Conservation (phyloP, 53 echinoderm and acorn worm genomes). For the Apostichopus leukothele region DNA sequence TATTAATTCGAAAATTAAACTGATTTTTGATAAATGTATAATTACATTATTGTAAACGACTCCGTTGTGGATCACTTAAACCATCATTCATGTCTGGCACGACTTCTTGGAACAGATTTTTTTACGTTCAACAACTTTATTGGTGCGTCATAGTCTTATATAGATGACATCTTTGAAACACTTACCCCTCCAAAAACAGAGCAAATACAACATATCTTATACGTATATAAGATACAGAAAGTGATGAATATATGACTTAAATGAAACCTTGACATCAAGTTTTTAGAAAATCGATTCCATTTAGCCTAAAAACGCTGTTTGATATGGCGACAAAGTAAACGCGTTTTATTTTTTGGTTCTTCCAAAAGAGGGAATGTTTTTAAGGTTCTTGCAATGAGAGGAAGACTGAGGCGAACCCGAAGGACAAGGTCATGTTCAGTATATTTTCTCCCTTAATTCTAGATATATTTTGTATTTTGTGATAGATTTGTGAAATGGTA, state of each 20-base stretch:
- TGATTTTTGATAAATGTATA: background rate
- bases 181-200: too few species aligned
- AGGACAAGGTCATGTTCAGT: too few species aligned
- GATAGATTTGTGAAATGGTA: too few species aligned
- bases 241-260: constrained; percentile 7
- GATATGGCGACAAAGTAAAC: constrained; percentile 9
- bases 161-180: background rate
- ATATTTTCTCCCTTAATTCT: too few species aligned
- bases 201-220: too few species aligned
- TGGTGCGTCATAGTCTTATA: background rate
- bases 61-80: background rate
- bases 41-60: background rate
- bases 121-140: background rate
- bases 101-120: background rate
- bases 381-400: too few species aligned
- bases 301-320: background rate
- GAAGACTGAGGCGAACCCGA: too few species aligned
- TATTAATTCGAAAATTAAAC: background rate
- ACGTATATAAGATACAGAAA: background rate
- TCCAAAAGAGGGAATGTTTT: too few species aligned
- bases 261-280: background rate
- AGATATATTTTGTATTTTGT: too few species aligned
- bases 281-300: constrained; percentile 3
- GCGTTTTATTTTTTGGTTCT: background rate
- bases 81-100: background rate